A percentile compares a stretch with the other conserved stretches of the same genome.
Conservation (phyloP, 2,888 invertebrate species). For the Notocelia uddmanniana region DNA sequence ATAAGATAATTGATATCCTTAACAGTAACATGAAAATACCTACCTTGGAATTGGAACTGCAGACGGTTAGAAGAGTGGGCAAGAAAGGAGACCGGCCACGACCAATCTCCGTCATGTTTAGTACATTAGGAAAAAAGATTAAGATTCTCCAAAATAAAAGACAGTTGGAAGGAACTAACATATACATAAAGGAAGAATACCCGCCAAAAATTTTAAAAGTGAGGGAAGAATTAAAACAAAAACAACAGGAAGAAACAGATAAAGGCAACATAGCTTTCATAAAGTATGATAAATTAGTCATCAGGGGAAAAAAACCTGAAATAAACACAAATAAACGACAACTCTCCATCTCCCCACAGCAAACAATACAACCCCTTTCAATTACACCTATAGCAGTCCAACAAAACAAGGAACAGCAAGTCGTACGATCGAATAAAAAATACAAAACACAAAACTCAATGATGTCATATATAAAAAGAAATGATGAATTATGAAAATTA, state of each 20-base stretch:
- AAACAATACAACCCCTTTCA: background rate
- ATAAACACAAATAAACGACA: background rate
- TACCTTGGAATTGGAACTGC: background rate
- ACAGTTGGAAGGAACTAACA: background rate
- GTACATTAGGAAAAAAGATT: conserved; percentile 13
- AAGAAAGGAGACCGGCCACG: conserved; percentile 4
- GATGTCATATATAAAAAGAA: background rate
- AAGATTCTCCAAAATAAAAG: conserved; percentile 14
- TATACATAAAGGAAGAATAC: conserved; percentile 15
- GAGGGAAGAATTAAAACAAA: background rate
- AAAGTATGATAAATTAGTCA: conserved; percentile 6
- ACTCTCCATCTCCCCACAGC: background rate
- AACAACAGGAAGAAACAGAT: background rate
- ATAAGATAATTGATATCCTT: background rate
- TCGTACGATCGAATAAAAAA: background rate
- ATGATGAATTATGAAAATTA: background rate
- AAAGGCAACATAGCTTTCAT: background rate
- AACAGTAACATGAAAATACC: background rate
- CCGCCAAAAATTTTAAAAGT: conserved; percentile 4
- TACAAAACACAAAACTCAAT: conserved; percentile 4
- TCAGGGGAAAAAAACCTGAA: background rate
- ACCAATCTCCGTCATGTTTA: conserved; percentile 8
- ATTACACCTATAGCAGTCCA: background rate
- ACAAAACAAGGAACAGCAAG: background rate
- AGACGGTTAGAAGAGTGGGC: background rate